Base-by-base conservation (phyloP, 2,113 vertebrate genomes). In the Acrocephalus arundinaceus region DNA sequence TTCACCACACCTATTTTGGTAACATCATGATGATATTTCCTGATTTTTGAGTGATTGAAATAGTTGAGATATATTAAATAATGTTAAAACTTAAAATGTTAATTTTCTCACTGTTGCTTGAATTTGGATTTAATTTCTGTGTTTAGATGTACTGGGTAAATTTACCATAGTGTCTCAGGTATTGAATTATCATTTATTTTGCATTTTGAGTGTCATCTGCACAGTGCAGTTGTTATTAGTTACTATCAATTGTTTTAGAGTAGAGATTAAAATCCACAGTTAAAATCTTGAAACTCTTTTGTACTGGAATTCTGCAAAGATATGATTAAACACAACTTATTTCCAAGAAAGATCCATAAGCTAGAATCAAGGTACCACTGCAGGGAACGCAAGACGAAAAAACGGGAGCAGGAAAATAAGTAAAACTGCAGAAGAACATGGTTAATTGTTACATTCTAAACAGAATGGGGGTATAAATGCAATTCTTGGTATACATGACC, bases 131-230 rank as follows among this genome's bases (percentile, higher is more conserved):
- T 74, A 43, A 78, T 59, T 85, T 51, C 52, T 74, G 13, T 48
- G 45, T 78, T 86, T 77, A 52, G 11, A 55, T 55, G 17, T 85
- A 57, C 43, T 24, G 57, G 65, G 18, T 82, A 66, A 89, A 59
- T 79, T 87, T 79, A 87, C n/a, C 23, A 24, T 66, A 22, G 24
- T 66, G 39, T 54, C 63, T 91, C 51, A 76, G 37, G 30, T 41
- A 16, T 58, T 58, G 31, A 94, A 85, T 93, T 87, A 25, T 85
- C 18, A 84, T 91, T 89, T 89, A 92, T 88, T 96, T 90, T 78
- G 22, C 28, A 81, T 80, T 87, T 87, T 78, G 48, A 81, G 39
- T 67, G 57, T 86, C 75, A 94, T 67, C 65, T 93, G 31, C 84
- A 80, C 57, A 86, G 30, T 54, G n/a, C 23, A 81, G 31, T 87